Base-by-base conservation (phyloP, 1,140 invertebrate genomes). In the Sweltsa coloradensis region DNA sequence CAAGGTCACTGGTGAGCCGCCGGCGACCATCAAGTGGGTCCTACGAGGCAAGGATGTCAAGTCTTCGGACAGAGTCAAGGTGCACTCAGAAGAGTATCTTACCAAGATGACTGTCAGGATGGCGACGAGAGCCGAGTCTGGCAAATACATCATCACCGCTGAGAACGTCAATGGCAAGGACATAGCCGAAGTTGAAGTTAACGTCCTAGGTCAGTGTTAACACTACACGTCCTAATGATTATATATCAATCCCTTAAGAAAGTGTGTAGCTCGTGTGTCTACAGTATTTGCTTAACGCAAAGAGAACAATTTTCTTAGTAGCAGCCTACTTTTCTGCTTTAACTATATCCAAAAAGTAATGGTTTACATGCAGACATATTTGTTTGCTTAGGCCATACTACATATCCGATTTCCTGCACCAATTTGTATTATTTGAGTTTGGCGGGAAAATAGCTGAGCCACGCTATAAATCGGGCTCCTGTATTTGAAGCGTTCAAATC, bases 91-190 rank as follows among this genome's bases (percentile, higher is more conserved):
- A 0, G 90, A 97, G 50, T 95, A 97, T 63, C 85, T 89, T 57
- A 95, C 91, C 0, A 89, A 92, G 58, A 60, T 99, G 26, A 80
- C 74, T 54, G 86, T 93, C 22, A 76, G 84, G 37, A 83, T 84
- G 54, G 89, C 94, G 0, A 86, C 83, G 2, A 69, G 96, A 39
- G 74, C 75, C 0, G 93, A 99, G 60, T 85, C 89, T 31, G 96
- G 96, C 18, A 77, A 79, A 40, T 98, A 97, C 59, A 89, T 83
- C 5, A 74, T 99, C 43, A 85, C 79, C 19, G 90, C 96, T 29
- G 89, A 93, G 62, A 99, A 99, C 61, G 69, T 75, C 22, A 95
- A 90, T 57, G 96, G 96, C 13, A 85, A 83, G 60, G 94, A 97
- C 57, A 82, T 81, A 16, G 93, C 89, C 11, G 83, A 86, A 47